Evolutionary conservation across 2,888 invertebrate genomes (phyloP).

Genomic region (Orthonychiurus folsomi): DNA sequence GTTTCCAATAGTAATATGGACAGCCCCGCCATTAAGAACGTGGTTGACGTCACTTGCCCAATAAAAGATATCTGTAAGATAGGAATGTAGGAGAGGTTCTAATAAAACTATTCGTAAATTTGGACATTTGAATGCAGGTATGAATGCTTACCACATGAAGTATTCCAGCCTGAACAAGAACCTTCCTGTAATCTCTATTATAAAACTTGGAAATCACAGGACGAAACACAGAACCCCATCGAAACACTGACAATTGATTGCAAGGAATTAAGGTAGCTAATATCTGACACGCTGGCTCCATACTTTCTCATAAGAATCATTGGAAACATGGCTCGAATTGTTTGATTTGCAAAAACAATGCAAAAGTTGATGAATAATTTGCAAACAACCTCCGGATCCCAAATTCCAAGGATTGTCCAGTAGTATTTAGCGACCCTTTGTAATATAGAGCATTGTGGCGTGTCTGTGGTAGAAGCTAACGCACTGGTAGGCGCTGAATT

Average conservation of each 20-base stretch:
- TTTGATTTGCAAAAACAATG: not conserved
- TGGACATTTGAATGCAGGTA: not conserved
- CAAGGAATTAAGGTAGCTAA: slow-evolving; percentile 2
- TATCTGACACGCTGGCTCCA: not conserved
- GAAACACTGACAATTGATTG: not conserved
- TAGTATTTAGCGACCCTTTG: too few relatives aligned
- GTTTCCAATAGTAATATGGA: not conserved
- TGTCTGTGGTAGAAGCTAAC: too few relatives aligned
- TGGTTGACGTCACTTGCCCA: not conserved
- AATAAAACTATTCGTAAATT: not conserved
- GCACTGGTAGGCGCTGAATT: too few relatives aligned
- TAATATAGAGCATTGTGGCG: too few relatives aligned
- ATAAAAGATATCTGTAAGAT: slow-evolving; percentile 1
- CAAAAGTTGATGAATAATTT: not conserved
- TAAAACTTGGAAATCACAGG: not conserved
- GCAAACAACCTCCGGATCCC: not conserved
- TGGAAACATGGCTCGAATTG: not conserved
- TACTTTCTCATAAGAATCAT: not conserved
- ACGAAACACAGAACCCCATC: not conserved
- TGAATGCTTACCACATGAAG: not conserved
- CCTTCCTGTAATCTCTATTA: not conserved
- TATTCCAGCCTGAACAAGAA: not conserved
- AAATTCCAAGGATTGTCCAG: not conserved
- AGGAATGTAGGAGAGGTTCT: not conserved
- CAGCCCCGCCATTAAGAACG: not conserved